Evolutionary conservation across 2,888 invertebrate genomes (phyloP).

Genomic region (Polylopha cassiicola): DNA sequence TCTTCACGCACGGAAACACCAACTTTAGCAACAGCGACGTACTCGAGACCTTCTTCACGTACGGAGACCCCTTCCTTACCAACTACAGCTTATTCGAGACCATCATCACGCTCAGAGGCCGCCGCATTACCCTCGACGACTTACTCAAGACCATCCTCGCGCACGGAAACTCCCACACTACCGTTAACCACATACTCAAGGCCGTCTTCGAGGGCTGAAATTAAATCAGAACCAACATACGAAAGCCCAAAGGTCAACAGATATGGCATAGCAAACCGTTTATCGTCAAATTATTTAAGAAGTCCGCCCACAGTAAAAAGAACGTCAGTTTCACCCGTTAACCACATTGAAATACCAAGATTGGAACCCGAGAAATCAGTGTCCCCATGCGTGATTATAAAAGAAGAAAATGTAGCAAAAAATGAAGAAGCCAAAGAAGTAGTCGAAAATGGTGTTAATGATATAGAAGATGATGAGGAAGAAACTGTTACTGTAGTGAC

Average conservation of each 20-base stretch:
- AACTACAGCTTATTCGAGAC: constrained; percentile 3
- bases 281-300: constrained; percentile 63
- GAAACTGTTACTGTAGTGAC: constrained; percentile 81
- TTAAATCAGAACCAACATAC: constrained; percentile 43
- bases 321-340: constrained; percentile 58
- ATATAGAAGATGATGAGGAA: constrained; percentile 34
- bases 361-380: constrained; percentile 41
- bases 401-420: constrained; percentile 34
- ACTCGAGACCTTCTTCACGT: constrained; percentile 7
- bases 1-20: constrained; percentile 48
- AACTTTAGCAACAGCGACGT: constrained; percentile 6
- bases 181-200: constrained; percentile 48
- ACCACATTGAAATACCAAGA: constrained; percentile 41
- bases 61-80: constrained; percentile 3
- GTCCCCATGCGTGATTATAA: constrained; percentile 34
- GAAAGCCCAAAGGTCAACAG: constrained; percentile 51
- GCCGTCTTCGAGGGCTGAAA: constrained; percentile 48
- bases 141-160: constrained; percentile 10
- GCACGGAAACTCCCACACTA: constrained; percentile 13
- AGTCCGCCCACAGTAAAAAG: constrained; percentile 61
- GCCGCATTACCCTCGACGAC: constrained; percentile 4
- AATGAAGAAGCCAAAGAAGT: constrained; percentile 29
- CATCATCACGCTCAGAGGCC: constrained; percentile 9
- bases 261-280: constrained; percentile 62
- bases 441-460: constrained; percentile 29